Conservation (phyloP, 2,797 vertebrate species). For the Onychomys torridus region DNA sequence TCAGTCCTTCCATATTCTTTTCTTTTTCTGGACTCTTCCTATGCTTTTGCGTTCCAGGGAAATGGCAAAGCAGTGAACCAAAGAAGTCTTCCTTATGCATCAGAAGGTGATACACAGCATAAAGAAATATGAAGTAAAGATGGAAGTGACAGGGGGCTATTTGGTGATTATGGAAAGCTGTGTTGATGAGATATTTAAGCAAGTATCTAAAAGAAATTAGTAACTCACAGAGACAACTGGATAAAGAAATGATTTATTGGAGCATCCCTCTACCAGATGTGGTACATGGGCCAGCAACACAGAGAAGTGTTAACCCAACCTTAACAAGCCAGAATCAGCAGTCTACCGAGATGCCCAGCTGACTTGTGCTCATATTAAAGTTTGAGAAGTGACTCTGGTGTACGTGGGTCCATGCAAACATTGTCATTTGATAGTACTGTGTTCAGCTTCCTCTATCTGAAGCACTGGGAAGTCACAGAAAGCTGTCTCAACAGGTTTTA, state of each 20-base stretch:
- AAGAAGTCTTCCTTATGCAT: not conserved
- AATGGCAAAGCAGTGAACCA: not conserved
- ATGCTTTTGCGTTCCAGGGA: not conserved
- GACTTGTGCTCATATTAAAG: not conserved
- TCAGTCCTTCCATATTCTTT: not conserved
- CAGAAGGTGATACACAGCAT: not conserved
- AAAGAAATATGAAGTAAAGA: not conserved
- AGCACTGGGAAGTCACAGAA: not conserved
- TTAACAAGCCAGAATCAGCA: not conserved
- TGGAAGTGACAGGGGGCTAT: not conserved
- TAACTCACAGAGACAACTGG: not conserved
- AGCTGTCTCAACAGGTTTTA: not conserved
- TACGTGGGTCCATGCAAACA: not conserved
- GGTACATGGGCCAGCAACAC: not conserved
- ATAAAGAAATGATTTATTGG: not conserved
- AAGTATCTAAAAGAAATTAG: slow-evolving; percentile 11
- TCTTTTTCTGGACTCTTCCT: not conserved
- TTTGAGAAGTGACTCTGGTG: not conserved
- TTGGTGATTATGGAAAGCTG: not conserved
- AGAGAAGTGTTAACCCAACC: not conserved
- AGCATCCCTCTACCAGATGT: not conserved
- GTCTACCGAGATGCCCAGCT: not conserved
- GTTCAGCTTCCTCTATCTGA: not conserved
- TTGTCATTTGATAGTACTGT: not conserved
- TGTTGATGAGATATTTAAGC: not conserved